A percentile compares a stretch with the other conserved stretches of the same genome.
phyloP scores from a whole-genome alignment of 2,113 vertebrate genomes.

The Centropristis striata region DNA sequence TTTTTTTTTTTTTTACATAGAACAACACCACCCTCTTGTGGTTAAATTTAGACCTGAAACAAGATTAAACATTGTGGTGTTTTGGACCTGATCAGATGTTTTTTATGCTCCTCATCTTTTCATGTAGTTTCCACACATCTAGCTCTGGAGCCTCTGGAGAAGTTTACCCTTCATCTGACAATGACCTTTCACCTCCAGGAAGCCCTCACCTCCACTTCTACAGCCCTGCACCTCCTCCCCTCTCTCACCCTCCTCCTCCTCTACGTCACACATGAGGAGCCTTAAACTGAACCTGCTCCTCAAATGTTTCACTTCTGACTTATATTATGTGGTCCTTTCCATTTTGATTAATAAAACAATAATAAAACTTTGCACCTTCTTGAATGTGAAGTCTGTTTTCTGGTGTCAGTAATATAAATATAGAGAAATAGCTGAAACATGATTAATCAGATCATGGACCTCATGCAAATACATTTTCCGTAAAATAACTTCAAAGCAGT shows the following conservation, averaged over 20 bases:
- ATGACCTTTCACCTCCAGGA: conserved; percentile 64
- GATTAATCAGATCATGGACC: not conserved
- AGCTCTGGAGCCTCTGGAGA: conserved; percentile 19
- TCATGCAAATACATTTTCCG: too few relatives aligned
- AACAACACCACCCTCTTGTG: conserved; percentile 38
- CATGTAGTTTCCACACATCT: conserved; percentile 28
- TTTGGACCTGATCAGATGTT: not conserved
- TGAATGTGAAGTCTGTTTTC: conserved; percentile 1
- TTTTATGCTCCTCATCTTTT: not conserved
- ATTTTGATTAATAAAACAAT: not conserved
- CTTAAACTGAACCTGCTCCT: not conserved
- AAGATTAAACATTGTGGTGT: not conserved
- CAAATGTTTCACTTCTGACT: not conserved
- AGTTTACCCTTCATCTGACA: conserved; percentile 67
- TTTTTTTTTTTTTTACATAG: too few relatives aligned
- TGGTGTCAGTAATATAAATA: not conserved
- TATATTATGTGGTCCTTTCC: not conserved
- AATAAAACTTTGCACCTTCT: not conserved
- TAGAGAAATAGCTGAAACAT: too few relatives aligned
- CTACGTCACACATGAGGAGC: conserved; percentile 29
- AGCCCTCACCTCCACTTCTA: conserved; percentile 56
- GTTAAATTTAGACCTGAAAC: not conserved
- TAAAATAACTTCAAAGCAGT: too few relatives aligned
- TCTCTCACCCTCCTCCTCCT: conserved; percentile 60
- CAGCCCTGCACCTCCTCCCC: conserved; percentile 39